Percentiles rank a stretch among this genome's conserved stretches.
phyloP scores from a whole-genome alignment of 2,888 invertebrate genomes.

The Phyto melanocephala region DNA sequence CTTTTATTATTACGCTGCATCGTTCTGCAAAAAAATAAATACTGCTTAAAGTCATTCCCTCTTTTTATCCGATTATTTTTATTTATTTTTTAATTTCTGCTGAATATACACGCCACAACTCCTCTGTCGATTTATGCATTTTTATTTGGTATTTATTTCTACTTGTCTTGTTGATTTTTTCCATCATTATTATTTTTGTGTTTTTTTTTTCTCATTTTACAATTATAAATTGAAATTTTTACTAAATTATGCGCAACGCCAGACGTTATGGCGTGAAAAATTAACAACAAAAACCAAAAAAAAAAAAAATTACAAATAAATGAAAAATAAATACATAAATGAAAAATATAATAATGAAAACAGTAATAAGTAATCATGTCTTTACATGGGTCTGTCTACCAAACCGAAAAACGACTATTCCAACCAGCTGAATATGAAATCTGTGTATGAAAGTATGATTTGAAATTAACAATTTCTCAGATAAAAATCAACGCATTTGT shows the following conservation, averaged over 20 bases:
- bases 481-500: constrained; percentile 56
- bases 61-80: not conserved
- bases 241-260: constrained; percentile 68
- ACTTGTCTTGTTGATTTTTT: constrained; percentile 40
- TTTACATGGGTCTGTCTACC: constrained; percentile 3
- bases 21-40: constrained; percentile 33
- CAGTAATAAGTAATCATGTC: constrained; percentile 12
- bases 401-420: not conserved
- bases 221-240: constrained; percentile 68
- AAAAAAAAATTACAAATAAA: too few species aligned
- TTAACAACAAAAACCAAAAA: constrained; percentile 46
- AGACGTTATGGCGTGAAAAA: constrained; percentile 68
- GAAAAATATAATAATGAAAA: not conserved
- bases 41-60: constrained; percentile 22
- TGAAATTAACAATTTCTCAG: not conserved
- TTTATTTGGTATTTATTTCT: constrained; percentile 26
- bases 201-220: constrained; percentile 56
- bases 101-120: constrained; percentile 26
- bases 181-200: not conserved
- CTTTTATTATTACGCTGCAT: constrained; percentile 8
- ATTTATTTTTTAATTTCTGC: not conserved
- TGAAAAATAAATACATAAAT: too few species aligned
- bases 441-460: too few species aligned
- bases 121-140: constrained; percentile 41
- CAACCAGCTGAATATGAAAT: not conserved